A percentile compares a stretch with the other conserved stretches of the same genome.
Conservation (phyloP, 2,113 vertebrate genomes). For the Actinemys pallida region DNA sequence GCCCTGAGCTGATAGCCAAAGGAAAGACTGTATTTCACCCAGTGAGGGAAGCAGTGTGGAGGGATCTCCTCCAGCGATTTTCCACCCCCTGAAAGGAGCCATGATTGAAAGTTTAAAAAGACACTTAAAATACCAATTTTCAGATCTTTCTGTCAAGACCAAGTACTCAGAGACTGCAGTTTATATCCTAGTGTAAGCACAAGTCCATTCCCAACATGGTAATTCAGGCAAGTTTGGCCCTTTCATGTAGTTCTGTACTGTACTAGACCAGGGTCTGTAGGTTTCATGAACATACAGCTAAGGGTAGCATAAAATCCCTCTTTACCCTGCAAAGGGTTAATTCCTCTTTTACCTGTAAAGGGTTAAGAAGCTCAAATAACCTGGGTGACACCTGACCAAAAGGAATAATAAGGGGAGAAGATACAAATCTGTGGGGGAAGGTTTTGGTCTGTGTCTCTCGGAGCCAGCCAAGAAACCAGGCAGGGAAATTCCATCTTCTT, state of each 20-base stretch:
- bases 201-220: background rate
- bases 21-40: background rate
- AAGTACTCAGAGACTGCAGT: background rate
- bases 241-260: background rate
- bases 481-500: no score
- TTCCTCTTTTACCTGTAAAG: no score
- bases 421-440: no score
- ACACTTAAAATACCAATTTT: background rate
- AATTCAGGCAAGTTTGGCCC: background rate
- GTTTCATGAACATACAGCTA: no score
- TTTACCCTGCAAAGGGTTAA: no score
- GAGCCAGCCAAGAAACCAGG: no score
- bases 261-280: background rate
- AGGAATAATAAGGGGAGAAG: no score
- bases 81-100: background rate
- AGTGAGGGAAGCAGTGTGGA: background rate
- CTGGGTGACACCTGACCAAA: no score
- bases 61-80: background rate
- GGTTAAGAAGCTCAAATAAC: no score
- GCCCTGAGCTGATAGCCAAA: background rate
- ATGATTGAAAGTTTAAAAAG: background rate
- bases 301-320: no score
- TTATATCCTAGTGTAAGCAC: background rate
- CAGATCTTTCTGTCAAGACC: background rate
- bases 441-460: no score